Conservation (phyloP, 2,113 vertebrate species). For the Scolopax mira region DNA sequence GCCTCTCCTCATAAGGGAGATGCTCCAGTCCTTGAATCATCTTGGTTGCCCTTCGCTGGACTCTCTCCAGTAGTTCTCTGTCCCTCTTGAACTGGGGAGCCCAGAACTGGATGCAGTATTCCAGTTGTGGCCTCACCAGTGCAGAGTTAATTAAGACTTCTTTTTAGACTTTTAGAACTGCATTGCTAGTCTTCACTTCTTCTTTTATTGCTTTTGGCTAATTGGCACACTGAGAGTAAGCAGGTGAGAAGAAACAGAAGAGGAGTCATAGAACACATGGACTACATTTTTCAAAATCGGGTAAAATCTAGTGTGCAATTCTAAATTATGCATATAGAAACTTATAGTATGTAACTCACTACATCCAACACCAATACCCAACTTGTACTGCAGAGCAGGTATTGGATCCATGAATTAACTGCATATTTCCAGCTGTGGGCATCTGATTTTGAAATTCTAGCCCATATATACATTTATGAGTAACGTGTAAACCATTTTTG, state of each 20-base stretch:
- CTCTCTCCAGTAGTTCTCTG: too few relatives aligned
- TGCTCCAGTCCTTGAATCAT: too few relatives aligned
- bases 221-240: background rate
- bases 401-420: background rate
- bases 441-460: background rate
- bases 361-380: background rate
- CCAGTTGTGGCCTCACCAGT: too few relatives aligned
- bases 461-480: background rate
- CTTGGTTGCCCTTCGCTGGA: too few relatives aligned
- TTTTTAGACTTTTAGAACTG: background rate
- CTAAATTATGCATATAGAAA: background rate
- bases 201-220: background rate
- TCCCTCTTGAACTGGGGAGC: too few relatives aligned
- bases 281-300: constrained; percentile 1
- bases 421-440: background rate
- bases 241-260: background rate
- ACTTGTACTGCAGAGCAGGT: background rate
- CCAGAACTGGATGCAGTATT: too few relatives aligned
- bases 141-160: too few relatives aligned
- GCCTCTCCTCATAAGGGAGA: too few relatives aligned
- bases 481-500: background rate
- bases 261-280: background rate
- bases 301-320: background rate
- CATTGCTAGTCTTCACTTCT: background rate
- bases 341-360: background rate